Evolutionary conservation across 2,888 invertebrate species (phyloP).

Genomic region (Cremastinae sp.): DNA sequence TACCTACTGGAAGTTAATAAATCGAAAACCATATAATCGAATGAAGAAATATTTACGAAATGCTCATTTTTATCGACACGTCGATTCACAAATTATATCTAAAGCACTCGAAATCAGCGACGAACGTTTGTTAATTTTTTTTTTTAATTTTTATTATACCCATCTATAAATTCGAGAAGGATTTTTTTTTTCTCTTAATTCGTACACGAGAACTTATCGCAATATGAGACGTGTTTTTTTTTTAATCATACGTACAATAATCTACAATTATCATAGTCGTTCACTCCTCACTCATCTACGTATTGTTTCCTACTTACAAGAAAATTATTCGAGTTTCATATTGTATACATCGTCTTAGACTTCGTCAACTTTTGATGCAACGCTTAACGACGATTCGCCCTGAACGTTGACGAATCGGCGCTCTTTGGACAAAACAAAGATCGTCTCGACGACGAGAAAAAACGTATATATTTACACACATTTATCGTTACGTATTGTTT

Average conservation of each 20-base stretch:
- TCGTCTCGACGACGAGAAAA: too few relatives aligned
- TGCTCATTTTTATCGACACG: neutral
- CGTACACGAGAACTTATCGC: slow-evolving; percentile 37
- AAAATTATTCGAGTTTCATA: slow-evolving; percentile 40
- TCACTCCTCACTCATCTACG: slow-evolving; percentile 11
- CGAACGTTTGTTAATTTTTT: slow-evolving; percentile 5
- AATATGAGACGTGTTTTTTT: slow-evolving; percentile 11
- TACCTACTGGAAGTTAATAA: too few relatives aligned
- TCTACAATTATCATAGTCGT: slow-evolving; percentile 47
- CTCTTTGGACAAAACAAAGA: neutral
- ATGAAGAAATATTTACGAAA: neutral
- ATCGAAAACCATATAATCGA: too few relatives aligned
- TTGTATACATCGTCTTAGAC: slow-evolving; percentile 33
- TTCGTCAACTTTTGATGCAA: slow-evolving; percentile 15
- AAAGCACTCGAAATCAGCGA: slow-evolving; percentile 21
- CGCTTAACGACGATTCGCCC: neutral
- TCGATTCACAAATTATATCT: neutral
- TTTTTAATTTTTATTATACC: slow-evolving; percentile 28
- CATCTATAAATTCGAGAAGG: slow-evolving; percentile 41
- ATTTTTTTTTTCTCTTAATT: slow-evolving; percentile 22
- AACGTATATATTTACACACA: too few relatives aligned
- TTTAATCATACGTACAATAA: slow-evolving; percentile 28
- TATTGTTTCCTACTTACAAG: slow-evolving; percentile 33
- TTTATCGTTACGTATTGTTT: too few relatives aligned
- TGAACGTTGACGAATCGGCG: neutral